Evolutionary conservation across 2,797 vertebrate genomes (phyloP).

Genomic region (Phrynocephalus vlangalii): DNA sequence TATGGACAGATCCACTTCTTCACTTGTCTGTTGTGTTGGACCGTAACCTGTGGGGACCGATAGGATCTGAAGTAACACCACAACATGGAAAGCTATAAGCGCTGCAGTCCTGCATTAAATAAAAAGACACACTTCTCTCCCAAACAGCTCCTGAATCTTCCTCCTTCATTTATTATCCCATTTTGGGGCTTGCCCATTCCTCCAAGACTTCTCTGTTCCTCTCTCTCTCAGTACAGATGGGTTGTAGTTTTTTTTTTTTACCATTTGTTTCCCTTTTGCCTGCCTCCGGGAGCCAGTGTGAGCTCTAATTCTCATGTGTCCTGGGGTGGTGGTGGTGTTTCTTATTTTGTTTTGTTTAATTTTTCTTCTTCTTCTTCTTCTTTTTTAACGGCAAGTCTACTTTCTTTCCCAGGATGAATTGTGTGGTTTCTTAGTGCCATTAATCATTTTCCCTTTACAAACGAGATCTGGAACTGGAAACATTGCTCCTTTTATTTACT

Average conservation of each 20-base stretch:
- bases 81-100: no score
- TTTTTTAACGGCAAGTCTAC: constrained; percentile 61
- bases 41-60: no score
- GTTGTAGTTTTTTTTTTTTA: constrained; percentile 57
- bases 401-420: constrained; percentile 68
- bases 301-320: constrained; percentile 62
- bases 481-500: constrained; percentile 69
- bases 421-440: constrained; percentile 69
- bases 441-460: constrained; percentile 74
- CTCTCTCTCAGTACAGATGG: constrained; percentile 1
- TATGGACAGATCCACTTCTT: no score
- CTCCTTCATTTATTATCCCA: background rate
- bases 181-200: background rate
- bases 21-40: no score
- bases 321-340: background rate
- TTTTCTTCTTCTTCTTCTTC: no score
- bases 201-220: background rate
- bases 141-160: background rate
- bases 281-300: constrained; percentile 47
- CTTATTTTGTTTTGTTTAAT: background rate
- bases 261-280: constrained; percentile 46
- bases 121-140: background rate
- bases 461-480: constrained; percentile 63
- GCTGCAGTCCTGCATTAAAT: background rate
- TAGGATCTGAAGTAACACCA: no score